phyloP scores from a whole-genome alignment of 2,888 invertebrate genomes.

The Drosophila algonquin region DNA sequence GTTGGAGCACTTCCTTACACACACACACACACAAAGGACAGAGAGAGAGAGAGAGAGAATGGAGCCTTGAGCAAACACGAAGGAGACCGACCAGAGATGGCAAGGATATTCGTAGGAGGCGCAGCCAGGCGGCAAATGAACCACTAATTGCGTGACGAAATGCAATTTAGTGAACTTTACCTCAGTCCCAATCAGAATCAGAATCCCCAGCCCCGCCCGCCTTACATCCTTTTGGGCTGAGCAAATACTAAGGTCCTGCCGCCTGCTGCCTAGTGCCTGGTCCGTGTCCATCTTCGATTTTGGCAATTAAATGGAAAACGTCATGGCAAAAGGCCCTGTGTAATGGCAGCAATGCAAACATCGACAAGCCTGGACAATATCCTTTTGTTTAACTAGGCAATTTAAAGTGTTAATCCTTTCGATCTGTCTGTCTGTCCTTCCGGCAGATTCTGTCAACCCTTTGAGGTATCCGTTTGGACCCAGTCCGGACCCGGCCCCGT shows the following conservation, averaged over 20 bases:
- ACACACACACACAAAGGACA: conserved; percentile 39
- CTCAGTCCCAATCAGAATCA: conserved; percentile 37
- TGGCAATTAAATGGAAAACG: conserved; percentile 69
- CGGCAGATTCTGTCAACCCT: conserved; percentile 39
- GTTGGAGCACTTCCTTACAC: conserved; percentile 59
- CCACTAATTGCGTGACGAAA: conserved; percentile 83
- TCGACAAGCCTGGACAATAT: conserved; percentile 23
- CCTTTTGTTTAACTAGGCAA: conserved; percentile 69
- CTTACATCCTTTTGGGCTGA: neutral
- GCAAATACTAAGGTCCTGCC: conserved; percentile 28
- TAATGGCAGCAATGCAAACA: conserved; percentile 65
- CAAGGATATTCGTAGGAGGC: conserved; percentile 43
- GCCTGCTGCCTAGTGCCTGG: neutral
- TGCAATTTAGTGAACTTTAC: conserved; percentile 82
- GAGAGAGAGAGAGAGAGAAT: neutral
- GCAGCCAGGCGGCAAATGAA: conserved; percentile 77
- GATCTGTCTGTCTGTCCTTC: conserved; percentile 41
- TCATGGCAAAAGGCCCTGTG: conserved; percentile 57
- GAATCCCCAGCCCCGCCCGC: neutral
- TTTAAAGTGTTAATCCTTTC: conserved; percentile 80
- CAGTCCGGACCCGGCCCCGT: conserved; percentile 53
- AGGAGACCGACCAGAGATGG: neutral
- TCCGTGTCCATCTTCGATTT: conserved; percentile 27
- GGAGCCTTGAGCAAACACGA: conserved; percentile 32
- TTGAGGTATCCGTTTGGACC: conserved; percentile 20